Evolutionary conservation across 2,113 vertebrate species (phyloP).

Genomic region (Oncorhynchus mykiss): DNA sequence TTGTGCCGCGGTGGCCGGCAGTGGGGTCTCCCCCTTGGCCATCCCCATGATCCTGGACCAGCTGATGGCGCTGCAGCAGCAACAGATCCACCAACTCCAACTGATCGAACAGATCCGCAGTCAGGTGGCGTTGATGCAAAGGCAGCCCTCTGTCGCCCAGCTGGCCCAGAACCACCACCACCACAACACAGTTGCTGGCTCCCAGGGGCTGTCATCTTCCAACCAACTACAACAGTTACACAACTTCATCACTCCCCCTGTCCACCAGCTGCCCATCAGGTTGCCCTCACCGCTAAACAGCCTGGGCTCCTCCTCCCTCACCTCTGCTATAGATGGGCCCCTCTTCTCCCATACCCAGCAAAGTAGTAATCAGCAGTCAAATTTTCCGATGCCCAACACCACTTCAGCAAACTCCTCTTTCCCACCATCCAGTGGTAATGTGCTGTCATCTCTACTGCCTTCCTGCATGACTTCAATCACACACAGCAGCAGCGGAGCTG

Average conservation of each 20-base stretch:
- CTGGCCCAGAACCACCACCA: constrained; percentile 76
- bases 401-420: constrained; percentile 72
- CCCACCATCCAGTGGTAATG: constrained; percentile 66
- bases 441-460: constrained; percentile 75
- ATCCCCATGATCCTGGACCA: constrained; percentile 97
- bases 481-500: constrained; percentile 60
- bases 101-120: constrained; percentile 97
- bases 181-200: constrained; percentile 55
- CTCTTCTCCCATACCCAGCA: constrained; percentile 78
- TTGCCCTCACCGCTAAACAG: constrained; percentile 72
- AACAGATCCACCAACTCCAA: constrained; percentile 97
- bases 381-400: constrained; percentile 72
- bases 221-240: constrained; percentile 87
- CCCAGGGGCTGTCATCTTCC: constrained; percentile 66
- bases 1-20: constrained; percentile 64
- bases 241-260: constrained; percentile 80
- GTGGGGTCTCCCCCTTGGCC: constrained; percentile 83
- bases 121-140: constrained; percentile 95
- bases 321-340: constrained; percentile 76
- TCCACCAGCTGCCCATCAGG: constrained; percentile 84
- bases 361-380: constrained; percentile 76
- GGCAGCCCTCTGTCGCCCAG: constrained; percentile 75
- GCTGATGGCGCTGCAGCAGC: constrained; percentile 95
- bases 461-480: constrained; percentile 72
- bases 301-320: constrained; percentile 69